phyloP scores from a whole-genome alignment of 64 coral and sea anemone species.

The Montipora foliosa region DNA sequence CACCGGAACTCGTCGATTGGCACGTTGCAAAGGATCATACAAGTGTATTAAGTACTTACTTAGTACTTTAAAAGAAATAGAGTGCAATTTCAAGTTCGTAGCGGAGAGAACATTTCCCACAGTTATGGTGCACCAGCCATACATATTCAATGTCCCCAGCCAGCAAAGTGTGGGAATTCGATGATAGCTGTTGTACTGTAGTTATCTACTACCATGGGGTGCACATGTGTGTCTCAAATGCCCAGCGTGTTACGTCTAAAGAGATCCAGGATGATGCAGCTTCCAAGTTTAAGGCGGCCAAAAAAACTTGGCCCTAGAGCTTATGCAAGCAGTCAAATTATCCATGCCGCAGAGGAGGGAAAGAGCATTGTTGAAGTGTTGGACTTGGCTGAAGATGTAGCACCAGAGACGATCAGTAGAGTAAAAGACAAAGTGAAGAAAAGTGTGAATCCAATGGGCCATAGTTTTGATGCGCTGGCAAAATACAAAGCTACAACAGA shows the following conservation, averaged over 20 bases:
- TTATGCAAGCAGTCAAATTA: slow-evolving; percentile 67
- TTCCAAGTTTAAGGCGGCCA: slow-evolving; percentile 53
- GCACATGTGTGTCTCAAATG: slow-evolving; percentile 52
- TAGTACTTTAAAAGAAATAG: slow-evolving; percentile 50
- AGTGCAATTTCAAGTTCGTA: slow-evolving; percentile 37
- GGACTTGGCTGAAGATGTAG: slow-evolving; percentile 38
- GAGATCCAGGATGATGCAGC: slow-evolving; percentile 52
- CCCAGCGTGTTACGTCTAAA: background rate
- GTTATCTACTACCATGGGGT: slow-evolving; percentile 57
- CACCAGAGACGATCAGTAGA: slow-evolving; percentile 46
- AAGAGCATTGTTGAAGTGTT: slow-evolving; percentile 62
- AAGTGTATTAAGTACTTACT: background rate
- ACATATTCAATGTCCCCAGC: slow-evolving; percentile 40
- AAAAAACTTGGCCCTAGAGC: slow-evolving; percentile 61
- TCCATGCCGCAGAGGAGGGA: slow-evolving; percentile 61
- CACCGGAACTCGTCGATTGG: slow-evolving; percentile 51
- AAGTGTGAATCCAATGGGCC: slow-evolving; percentile 39
- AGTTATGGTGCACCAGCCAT: slow-evolving; percentile 23
- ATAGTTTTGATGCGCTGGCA: slow-evolving; percentile 77
- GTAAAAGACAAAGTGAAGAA: slow-evolving; percentile 39
- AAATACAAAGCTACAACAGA: slow-evolving; percentile 75
- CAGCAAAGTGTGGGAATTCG: slow-evolving; percentile 76
- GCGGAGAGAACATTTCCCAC: slow-evolving; percentile 22
- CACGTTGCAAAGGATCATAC: background rate
- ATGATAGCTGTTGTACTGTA: slow-evolving; percentile 37